Percentiles rank a stretch among this genome's conserved stretches.
These are phyloP conservation scores for Pteria penguin DNA, from an alignment of 2,888 invertebrate genomes.

Conservation along the genomic window DNA sequence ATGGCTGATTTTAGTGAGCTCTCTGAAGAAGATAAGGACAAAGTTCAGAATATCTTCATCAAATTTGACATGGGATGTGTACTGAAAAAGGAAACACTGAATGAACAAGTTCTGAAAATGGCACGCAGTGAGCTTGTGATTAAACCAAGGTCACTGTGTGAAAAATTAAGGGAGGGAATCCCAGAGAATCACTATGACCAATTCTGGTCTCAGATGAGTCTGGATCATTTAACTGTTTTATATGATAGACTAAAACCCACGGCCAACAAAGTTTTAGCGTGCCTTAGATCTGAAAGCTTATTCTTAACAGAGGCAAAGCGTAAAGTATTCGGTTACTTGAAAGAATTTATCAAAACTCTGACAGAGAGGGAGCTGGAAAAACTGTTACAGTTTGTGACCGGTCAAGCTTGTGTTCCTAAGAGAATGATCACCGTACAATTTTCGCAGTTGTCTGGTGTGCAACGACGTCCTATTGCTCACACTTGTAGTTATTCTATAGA, in stretches of 20 bases:
- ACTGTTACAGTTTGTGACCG: slow-evolving; percentile 50
- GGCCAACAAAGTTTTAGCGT: slow-evolving; percentile 42
- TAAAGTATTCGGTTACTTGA: slow-evolving; percentile 38
- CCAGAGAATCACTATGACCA: slow-evolving; percentile 44
- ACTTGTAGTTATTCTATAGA: slow-evolving; percentile 47
- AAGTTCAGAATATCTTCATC: slow-evolving; percentile 40
- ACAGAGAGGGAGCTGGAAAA: slow-evolving; percentile 40
- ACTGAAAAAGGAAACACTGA: slow-evolving; percentile 34
- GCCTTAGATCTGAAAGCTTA: slow-evolving; percentile 35
- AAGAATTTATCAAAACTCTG: slow-evolving; percentile 43
- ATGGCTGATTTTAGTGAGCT: slow-evolving; percentile 34
- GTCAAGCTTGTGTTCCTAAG: slow-evolving; percentile 44
- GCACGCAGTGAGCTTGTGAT: slow-evolving; percentile 44
- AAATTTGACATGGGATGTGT: slow-evolving; percentile 44
- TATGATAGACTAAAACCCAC: slow-evolving; percentile 45
- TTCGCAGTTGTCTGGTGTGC: slow-evolving; percentile 35
- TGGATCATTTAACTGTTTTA: slow-evolving; percentile 37
- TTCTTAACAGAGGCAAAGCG: slow-evolving; percentile 2
- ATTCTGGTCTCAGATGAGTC: slow-evolving; percentile 45
- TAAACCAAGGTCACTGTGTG: slow-evolving; percentile 44
- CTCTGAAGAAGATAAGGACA: slow-evolving; percentile 33
- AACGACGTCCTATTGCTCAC: slow-evolving; percentile 48
- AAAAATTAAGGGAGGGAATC: slow-evolving; percentile 45
- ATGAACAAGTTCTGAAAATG: slow-evolving; percentile 42
- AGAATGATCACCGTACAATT: slow-evolving; percentile 40